phyloP scores from a whole-genome alignment of 2,113 vertebrate species.

The Trichomycterus rosablanca region DNA sequence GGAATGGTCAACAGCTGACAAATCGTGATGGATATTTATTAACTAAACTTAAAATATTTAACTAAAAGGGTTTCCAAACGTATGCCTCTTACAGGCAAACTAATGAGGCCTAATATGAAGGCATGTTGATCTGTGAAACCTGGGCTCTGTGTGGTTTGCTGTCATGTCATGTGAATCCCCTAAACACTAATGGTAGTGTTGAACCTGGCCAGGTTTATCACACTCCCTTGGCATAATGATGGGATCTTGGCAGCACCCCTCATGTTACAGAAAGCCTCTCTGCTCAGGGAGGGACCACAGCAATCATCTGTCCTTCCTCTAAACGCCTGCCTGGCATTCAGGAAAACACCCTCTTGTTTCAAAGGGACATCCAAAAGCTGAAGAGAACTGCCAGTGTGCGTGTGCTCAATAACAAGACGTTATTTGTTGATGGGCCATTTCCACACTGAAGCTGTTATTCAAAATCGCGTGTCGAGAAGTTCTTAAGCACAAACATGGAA shows the following conservation, averaged over 20 bases:
- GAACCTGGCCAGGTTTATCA: conserved; percentile 29
- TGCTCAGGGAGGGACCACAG: conserved; percentile 21
- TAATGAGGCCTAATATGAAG: too few species aligned
- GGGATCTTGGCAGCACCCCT: conserved; percentile 15
- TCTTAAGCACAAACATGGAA: not conserved
- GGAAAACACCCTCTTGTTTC: conserved; percentile 23
- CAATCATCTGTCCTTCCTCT: conserved; percentile 31
- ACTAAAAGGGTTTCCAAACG: too few species aligned
- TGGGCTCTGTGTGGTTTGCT: too few species aligned
- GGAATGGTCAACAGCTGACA: too few species aligned
- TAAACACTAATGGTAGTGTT: too few species aligned
- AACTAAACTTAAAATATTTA: too few species aligned
- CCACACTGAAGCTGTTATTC: conserved; percentile 1
- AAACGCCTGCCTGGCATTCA: conserved; percentile 11
- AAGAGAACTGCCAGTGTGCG: not conserved
- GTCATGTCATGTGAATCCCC: too few species aligned
- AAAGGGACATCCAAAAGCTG: conserved; percentile 11
- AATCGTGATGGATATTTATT: too few species aligned
- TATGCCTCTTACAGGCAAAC: too few species aligned
- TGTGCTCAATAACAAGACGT: conserved; percentile 1
- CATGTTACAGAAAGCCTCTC: conserved; percentile 10
- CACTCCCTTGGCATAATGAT: conserved; percentile 26
- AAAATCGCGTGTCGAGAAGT: not conserved
- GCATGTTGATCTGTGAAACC: too few species aligned
- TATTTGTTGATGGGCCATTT: conserved; percentile 1